phyloP scores from a whole-genome alignment of 1,140 invertebrate species.

The Rhysida immarginata region DNA sequence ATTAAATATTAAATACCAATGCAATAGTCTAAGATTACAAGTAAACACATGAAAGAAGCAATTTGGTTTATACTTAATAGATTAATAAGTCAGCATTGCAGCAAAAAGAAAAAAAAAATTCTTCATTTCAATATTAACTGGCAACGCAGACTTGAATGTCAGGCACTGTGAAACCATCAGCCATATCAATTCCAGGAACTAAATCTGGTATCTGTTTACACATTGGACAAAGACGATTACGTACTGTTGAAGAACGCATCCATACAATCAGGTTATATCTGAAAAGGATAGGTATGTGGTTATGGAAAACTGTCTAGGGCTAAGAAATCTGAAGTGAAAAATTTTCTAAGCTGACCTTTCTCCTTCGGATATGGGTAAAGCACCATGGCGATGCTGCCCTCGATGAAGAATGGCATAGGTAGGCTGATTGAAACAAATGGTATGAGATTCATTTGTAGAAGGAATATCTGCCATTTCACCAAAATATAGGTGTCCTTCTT shows the following conservation, averaged over 20 bases:
- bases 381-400: slow-evolving; percentile 31
- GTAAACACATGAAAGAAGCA: too few species aligned
- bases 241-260: slow-evolving; percentile 29
- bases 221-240: slow-evolving; percentile 33
- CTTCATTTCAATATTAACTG: too few species aligned
- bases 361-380: slow-evolving; percentile 26
- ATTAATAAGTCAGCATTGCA: too few species aligned
- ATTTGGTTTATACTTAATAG: too few species aligned
- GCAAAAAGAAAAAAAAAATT: too few species aligned
- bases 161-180: not conserved
- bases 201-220: slow-evolving; percentile 26
- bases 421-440: slow-evolving; percentile 19
- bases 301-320: too few species aligned
- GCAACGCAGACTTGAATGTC: not conserved
- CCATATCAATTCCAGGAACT: not conserved
- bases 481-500: slow-evolving; percentile 30
- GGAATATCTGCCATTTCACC: slow-evolving; percentile 21
- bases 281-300: too few species aligned
- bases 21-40: too few species aligned
- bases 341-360: slow-evolving; percentile 18
- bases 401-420: slow-evolving; percentile 28
- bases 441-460: slow-evolving; percentile 9
- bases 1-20: too few species aligned
- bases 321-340: not conserved
- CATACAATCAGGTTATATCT: slow-evolving; percentile 32